Base-by-base conservation (phyloP, 2,113 vertebrate species). In the Paralichthys olivaceus region DNA sequence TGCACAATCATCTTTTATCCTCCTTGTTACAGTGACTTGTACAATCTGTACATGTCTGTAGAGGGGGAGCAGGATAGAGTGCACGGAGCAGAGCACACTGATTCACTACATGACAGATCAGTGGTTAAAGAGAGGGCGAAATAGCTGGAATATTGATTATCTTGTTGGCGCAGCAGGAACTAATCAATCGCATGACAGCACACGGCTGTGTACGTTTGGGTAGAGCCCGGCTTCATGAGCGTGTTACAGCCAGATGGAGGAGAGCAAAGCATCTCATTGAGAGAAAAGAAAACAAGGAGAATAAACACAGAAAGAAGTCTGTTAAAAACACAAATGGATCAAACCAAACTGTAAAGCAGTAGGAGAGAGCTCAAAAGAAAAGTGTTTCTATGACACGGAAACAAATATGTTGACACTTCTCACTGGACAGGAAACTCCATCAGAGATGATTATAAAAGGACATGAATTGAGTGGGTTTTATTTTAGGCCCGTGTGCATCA, bases 81-180 rank as follows among this genome's bases (percentile, higher is more conserved):
- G 67, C 25, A 45, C 19, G n/a, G 74, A 81, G 47, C 56, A 57
- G 28, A 72, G 66, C 64, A 78, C 51, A 75, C 32, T 8, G 51
- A 43, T 59, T 84, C 29, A 40, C 73, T 62, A 60, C 45, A 57
- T 70, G 68, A 67, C 57, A 77, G 75, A 86, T 77, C 71, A 82
- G 73, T 65, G 55, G 79, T 79, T 71, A 63, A 83, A 79, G 72
- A 80, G 76, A 67, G 69, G 51, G 62, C 55, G 72, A 85, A 83
- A 80, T 61, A 72, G 85, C 74, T 81, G 57, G 71, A 80, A 20
- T 88, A 92, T 86, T 78, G 90, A 89, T 92, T 87, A 87, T 86
- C 66, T 84, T 84, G 77, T 85, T 88, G 87, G 65, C 85, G 66
- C 78, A 74, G 58, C 82, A 80, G 68, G 90, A 87, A 86, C 66